Percentiles rank a stretch among this genome's conserved stretches.
Conservation (phyloP, 2,888 invertebrate genomes). For the Amorpha juglandis region DNA sequence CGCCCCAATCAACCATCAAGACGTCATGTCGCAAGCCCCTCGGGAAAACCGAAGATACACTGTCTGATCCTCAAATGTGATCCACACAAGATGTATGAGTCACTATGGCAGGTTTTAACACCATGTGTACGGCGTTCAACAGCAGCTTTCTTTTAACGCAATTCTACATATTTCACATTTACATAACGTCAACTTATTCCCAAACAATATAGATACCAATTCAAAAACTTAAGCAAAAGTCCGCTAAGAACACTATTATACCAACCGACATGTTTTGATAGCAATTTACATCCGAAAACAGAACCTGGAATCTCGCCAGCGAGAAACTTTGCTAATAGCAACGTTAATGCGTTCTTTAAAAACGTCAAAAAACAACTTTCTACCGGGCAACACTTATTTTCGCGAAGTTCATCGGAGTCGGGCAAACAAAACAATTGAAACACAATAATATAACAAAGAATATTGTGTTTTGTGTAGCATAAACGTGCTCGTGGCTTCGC, state of each 20-base stretch:
- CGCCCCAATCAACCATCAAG: too few species aligned
- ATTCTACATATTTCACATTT: not conserved
- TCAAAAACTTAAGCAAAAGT: not conserved
- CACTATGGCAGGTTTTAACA: too few species aligned
- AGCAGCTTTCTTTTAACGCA: too few species aligned
- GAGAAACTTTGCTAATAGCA: conserved; percentile 14
- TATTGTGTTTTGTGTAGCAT: not conserved
- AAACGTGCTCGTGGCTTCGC: too few species aligned
- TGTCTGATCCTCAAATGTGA: too few species aligned
- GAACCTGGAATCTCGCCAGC: conserved; percentile 8
- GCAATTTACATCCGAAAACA: conserved; percentile 14
- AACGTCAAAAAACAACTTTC: conserved; percentile 15
- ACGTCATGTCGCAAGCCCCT: too few species aligned
- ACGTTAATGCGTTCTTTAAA: conserved; percentile 18
- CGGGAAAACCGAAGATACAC: too few species aligned
- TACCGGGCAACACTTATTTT: conserved; percentile 10
- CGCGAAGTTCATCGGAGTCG: not conserved
- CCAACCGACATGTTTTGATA: not conserved
- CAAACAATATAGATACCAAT: not conserved
- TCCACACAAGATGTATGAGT: too few species aligned
- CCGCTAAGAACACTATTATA: not conserved
- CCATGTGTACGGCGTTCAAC: too few species aligned
- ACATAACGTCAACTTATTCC: not conserved
- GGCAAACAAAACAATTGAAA: not conserved
- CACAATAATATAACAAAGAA: not conserved